Base-by-base conservation (phyloP, 2,797 vertebrate genomes). In the Phaenicophaeus curvirostris region DNA sequence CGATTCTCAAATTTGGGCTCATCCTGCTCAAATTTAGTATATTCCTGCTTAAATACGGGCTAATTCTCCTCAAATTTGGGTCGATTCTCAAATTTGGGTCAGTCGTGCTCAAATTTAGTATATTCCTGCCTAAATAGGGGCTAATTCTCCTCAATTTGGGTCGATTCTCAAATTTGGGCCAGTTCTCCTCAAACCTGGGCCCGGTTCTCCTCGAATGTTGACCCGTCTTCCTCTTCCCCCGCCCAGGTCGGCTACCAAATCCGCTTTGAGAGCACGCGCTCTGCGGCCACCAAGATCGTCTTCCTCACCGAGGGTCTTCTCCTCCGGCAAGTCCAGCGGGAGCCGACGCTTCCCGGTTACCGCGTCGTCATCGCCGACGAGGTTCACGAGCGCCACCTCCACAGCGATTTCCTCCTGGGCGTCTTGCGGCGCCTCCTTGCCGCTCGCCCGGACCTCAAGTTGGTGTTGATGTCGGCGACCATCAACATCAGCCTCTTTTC, bases 381-480 rank as follows among this genome's bases (percentile, higher is more conserved):
- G 81, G 99, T 99, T 20, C 99, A 99, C 0, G 99, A 99, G 97
- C 97, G 99, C 7, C 99, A 99, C 63, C 98, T 99, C 16, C 98
- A 99, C 90, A 98, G 98, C 2, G 99, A 99, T 94, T 98, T 99
- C 94, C 98, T 99, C 6, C 97, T 99, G 11, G 99, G 99, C 0
- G 98, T 99, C 44, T 97, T 99, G 23, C 98, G 97, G 3, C 94
- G 98, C 2, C 97, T 99, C 27, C 96, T 99, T n/a, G 89, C 96
- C 3, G 5, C 53, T 6, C 97, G 98, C 1, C 97, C 98, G 0
- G 98, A 98, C 95, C 97, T 99, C 42, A 98, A 98, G 30, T 97
- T 99, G 89, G 92, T 99, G 76, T 98, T 99, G 77, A 99, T 99
- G 99, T 99, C 99, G 0, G 99, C 99, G 90, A 99, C 99, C 94